Percentiles rank a stretch among this genome's conserved stretches.
Evolutionary conservation across 1,140 invertebrate genomes (phyloP).

Genomic region (Paraescarpia echinospica): DNA sequence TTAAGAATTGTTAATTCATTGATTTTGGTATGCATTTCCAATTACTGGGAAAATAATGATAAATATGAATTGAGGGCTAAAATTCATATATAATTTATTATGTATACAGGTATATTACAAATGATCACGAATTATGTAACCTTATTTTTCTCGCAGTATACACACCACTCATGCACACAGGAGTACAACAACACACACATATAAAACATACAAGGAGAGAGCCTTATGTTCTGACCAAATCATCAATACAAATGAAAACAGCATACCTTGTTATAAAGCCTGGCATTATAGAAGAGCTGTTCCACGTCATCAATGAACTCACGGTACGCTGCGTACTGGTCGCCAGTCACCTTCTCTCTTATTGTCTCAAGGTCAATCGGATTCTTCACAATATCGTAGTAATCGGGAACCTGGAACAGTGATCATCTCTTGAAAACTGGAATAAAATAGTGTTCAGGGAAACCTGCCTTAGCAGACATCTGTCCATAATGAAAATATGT

Average conservation of each 20-base stretch:
- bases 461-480: no score
- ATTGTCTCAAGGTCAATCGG: neutral
- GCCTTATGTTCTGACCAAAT: neutral
- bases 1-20: neutral
- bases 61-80: no score
- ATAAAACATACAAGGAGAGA: no score
- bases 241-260: neutral
- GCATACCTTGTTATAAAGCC: slow-evolving; percentile 24
- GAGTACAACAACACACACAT: no score
- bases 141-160: neutral
- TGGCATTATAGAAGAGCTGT: slow-evolving; percentile 25
- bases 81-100: no score
- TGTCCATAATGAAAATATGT: no score
- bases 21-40: neutral
- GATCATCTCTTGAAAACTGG: neutral
- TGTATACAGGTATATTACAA: neutral
- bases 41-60: neutral
- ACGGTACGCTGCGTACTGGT: neutral
- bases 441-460: no score
- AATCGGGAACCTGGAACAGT: neutral
- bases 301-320: slow-evolving; percentile 20
- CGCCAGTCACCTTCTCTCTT: neutral
- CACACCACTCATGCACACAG: no score
- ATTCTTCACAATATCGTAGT: slow-evolving; percentile 1
- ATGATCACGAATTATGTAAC: neutral